Evolutionary conservation across 2,888 invertebrate genomes (phyloP).

Genomic region (Hirtodrosophila trivittata): DNA sequence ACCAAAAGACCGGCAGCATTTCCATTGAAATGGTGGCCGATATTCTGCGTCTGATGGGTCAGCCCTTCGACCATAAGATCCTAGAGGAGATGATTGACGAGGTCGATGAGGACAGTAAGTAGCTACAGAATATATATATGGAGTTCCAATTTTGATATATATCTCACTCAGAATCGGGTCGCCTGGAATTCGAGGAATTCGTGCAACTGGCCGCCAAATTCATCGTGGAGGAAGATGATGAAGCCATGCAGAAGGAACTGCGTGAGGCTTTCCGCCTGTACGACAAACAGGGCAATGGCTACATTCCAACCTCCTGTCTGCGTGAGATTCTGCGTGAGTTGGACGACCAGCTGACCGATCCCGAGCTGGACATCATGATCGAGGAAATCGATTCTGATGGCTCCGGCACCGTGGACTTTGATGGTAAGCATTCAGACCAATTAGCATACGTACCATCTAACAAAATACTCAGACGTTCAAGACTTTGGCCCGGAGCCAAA

Average conservation of each 20-base stretch:
- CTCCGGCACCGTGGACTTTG: conserved; percentile 99
- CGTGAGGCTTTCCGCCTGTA: conserved; percentile 99
- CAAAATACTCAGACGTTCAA: conserved; percentile 15
- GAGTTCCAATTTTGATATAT: background rate
- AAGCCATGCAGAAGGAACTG: conserved; percentile 98
- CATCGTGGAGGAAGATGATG: conserved; percentile 98
- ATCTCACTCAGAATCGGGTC: conserved; percentile 91
- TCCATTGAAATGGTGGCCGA: conserved; percentile 97
- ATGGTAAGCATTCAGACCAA: conserved; percentile 87
- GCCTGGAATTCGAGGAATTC: conserved; percentile 98
- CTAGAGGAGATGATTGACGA: conserved; percentile 98
- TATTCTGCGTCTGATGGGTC: conserved; percentile 97
- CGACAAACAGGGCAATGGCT: conserved; percentile 98
- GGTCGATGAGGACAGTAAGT: conserved; percentile 97
- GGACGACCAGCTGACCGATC: conserved; percentile 97
- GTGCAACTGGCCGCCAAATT: conserved; percentile 97
- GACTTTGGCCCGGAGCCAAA: conserved; percentile 49
- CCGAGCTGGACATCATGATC: conserved; percentile 98
- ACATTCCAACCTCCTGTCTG: conserved; percentile 96
- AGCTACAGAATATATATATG: background rate
- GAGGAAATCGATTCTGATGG: conserved; percentile 99
- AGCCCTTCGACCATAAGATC: conserved; percentile 97
- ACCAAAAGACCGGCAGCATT: conserved; percentile 96
- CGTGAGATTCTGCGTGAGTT: conserved; percentile 97
- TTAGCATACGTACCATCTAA: conserved; percentile 32